Evolutionary conservation across 1,140 invertebrate species (phyloP), one percentile per base, ranked within the genome.

Genomic region (Thaumatotibia leucotreta): DNA sequence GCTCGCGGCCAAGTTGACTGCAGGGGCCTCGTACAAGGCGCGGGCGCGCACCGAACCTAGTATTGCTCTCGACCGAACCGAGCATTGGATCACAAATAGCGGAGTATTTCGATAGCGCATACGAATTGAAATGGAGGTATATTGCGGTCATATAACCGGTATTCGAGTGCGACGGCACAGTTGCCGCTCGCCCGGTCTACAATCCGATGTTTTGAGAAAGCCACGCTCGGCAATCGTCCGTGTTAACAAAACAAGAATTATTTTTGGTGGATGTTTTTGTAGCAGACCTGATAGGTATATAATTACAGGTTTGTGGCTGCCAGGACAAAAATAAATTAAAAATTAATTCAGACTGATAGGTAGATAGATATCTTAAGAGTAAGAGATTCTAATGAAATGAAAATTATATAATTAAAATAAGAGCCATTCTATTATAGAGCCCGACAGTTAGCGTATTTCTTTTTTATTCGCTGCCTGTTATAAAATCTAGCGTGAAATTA

Each of bases 91-190:
- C 35, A 17, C 17, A 45, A 50, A 52, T 52, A 62, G 50, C 64
- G n/a, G 50, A 50, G 63, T 63, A 29, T 35, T 14, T 35, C 61
- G 63, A 45, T 14, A 64, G 29, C 27, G 50, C 50, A 61, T 66
- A 66, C 65, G 70, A 64, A 65, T 63, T 70, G 68, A 50, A 73
- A 79, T 79, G 75, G 76, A 75, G 82, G 82, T 75, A 77, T 86
- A 88, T 86, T 86, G 85, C 86, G 87, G 86, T 88, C 88, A 87
- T 82, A 88, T 88, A 90, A 90, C 86, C 86, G 88, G 88, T 88
- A 88, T 90, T 85, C 80, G 83, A 84, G 73, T 73, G 75, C 77
- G 74, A 75, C 75, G 79, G 76, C 74, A 69, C 77, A 79, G 79
- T 83, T 81, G 82, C 80, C 80, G 79, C 78, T 84, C 77, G 82